Conservation (phyloP, 2,113 vertebrate species). For the Synchiropus splendidus region DNA sequence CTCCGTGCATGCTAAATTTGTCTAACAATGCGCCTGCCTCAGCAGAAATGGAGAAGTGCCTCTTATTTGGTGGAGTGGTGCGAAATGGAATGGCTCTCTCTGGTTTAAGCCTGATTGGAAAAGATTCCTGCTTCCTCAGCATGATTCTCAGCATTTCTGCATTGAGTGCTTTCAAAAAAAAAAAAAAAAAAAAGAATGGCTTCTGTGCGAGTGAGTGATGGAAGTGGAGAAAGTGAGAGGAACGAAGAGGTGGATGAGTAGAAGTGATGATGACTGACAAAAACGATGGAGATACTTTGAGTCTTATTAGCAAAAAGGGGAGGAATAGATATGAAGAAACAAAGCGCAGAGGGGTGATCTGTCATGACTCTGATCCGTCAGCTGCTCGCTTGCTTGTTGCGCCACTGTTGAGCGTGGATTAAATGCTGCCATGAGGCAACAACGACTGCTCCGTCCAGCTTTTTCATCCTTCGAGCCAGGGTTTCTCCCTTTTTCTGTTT, state of each 20-base stretch:
- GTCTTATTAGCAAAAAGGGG: too few species aligned
- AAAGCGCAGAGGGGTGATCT: too few species aligned
- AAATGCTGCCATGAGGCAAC: too few species aligned
- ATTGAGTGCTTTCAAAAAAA: slow-evolving; percentile 27
- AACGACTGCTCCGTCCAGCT: slow-evolving; percentile 52
- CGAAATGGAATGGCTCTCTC: slow-evolving; percentile 48
- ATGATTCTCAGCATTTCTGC: slow-evolving; percentile 47
- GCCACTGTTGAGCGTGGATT: too few species aligned
- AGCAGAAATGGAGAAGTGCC: slow-evolving; percentile 13
- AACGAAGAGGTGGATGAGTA: neutral
- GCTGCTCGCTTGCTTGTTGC: too few species aligned
- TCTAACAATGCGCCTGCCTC: slow-evolving; percentile 4
- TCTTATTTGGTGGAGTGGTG: slow-evolving; percentile 40
- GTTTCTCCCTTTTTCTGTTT: slow-evolving; percentile 10
- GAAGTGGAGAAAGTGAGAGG: neutral
- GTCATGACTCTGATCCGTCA: neutral
- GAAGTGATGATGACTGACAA: slow-evolving; percentile 6
- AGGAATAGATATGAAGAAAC: neutral
- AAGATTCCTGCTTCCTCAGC: slow-evolving; percentile 69
- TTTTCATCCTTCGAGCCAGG: slow-evolving; percentile 19
- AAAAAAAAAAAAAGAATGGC: slow-evolving; percentile 27
- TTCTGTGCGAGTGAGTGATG: slow-evolving; percentile 1
- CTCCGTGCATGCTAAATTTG: too few species aligned
- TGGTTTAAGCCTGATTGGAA: slow-evolving; percentile 61
- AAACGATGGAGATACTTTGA: slow-evolving; percentile 11